Evolutionary conservation across 1,140 invertebrate genomes (phyloP), one percentile per base, ranked within the genome.

Genomic region (Sycophila sp.): DNA sequence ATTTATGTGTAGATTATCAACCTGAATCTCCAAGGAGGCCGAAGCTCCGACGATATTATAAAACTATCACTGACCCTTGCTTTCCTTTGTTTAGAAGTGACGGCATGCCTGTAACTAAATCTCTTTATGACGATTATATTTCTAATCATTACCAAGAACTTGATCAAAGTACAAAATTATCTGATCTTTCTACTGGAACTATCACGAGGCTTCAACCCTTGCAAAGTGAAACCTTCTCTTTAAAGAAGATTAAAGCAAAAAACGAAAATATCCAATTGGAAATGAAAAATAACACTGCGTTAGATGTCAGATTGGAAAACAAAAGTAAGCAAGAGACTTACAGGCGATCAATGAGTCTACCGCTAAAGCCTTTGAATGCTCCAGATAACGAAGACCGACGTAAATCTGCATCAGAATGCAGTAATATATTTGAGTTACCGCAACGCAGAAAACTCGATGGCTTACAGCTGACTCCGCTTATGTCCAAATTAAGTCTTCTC

Each of bases 401-500:
- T 77, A 85, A 84, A 66, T 80, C 79, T 8, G 77, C 80, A 13
- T 84, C 86, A 1, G 84, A 85, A 0, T 85, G 81, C 8, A 83
- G 84, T 15, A 78, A 84, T 0, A 84, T 83, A 36, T 82, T 85
- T 73, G 87, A 81, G 76, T 73, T 71, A 63, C 83, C 69, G 77
- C 82, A 82, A 78, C 87, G 74, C 76, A 87, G 73, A 79, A 90
- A 86, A 76, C 84, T 84, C 76, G 87, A 76, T 67, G 91, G 84
- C 3, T 87, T 93, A 0, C 92, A 92, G 42, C 75, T 93, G n/a
- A 94, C 93, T 0, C 93, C 93, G 0, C 78, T 94, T 6, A 93
- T 94, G 92, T 92, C 92, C 4, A 94, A 94, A 80, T 81, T 94
- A 13, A 93, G 91, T 75, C 86, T 93, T 32, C 78, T 94, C 28